Conservation (phyloP, 2,888 invertebrate genomes). For the Actias luna region DNA sequence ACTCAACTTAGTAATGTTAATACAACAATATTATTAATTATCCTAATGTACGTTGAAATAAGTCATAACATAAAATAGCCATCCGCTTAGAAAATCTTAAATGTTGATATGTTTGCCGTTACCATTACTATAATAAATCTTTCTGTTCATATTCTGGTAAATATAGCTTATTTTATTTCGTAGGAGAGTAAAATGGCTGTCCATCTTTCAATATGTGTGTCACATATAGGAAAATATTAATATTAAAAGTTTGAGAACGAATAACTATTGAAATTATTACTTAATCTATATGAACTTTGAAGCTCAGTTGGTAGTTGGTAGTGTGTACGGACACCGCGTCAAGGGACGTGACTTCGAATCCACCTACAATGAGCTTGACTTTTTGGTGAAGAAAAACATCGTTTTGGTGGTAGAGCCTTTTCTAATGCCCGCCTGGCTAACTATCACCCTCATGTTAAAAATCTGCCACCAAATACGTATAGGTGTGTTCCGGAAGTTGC, state of each 20-base stretch:
- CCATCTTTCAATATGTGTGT: not conserved
- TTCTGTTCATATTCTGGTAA: not conserved
- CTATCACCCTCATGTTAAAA: no score
- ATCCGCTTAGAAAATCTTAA: not conserved
- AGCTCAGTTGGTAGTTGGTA: no score
- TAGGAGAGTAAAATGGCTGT: not conserved
- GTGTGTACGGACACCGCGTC: no score
- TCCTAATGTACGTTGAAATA: not conserved
- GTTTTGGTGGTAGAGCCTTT: no score
- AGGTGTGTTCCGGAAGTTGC: no score
- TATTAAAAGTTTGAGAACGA: not conserved
- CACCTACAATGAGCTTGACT: no score
- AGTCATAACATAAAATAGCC: not conserved
- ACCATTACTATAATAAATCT: not conserved
- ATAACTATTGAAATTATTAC: not conserved
- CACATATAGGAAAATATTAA: not conserved
- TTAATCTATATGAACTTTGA: no score
- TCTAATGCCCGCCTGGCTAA: no score
- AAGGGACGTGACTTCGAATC: no score
- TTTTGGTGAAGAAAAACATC: no score
- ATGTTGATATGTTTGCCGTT: not conserved
- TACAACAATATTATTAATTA: not conserved
- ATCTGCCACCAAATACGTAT: no score
- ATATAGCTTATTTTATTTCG: not conserved
- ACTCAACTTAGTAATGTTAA: not conserved